A percentile compares a stretch with the other conserved stretches of the same genome.
Evolutionary conservation across 2,888 invertebrate species (phyloP).

Genomic region (Copidosoma aretas): DNA sequence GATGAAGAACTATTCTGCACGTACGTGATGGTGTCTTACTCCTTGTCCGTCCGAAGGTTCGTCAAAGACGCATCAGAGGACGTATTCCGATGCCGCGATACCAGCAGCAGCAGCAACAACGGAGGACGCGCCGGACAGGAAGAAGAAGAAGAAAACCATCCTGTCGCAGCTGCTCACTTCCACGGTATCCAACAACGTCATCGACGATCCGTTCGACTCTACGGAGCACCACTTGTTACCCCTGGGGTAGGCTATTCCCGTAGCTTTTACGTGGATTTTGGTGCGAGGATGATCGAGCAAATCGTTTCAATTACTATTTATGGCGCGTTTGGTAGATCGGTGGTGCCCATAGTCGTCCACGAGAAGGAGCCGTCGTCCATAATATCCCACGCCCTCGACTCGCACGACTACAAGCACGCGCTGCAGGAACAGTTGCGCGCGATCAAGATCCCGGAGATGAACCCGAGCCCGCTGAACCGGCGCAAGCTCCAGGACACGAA

Average conservation of each 20-base stretch:
- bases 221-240: constrained; percentile 77
- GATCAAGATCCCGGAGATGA: constrained; percentile 57
- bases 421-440: constrained; percentile 64
- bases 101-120: constrained; percentile 41
- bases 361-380: constrained; percentile 85
- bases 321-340: constrained; percentile 49
- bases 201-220: constrained; percentile 69
- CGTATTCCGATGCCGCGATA: constrained; percentile 20
- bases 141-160: constrained; percentile 72
- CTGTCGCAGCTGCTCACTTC: constrained; percentile 73
- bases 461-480: constrained; percentile 64
- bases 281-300: too few relatives aligned
- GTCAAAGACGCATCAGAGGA: constrained; percentile 30
- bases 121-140: constrained; percentile 62
- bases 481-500: constrained; percentile 62
- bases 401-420: constrained; percentile 72
- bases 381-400: constrained; percentile 81
- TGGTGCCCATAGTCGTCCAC: constrained; percentile 75
- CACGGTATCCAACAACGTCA: constrained; percentile 59
- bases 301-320: too few relatives aligned
- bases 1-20: neutral
- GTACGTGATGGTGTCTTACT: too few relatives aligned
- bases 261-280: neutral
- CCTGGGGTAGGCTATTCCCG: constrained; percentile 60
- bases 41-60: constrained; percentile 22